Percentiles rank a stretch among this genome's conserved stretches.
These are phyloP conservation scores for Clarias fuscus DNA, from an alignment of 2,797 vertebrate genomes.

Conservation along the genomic window DNA sequence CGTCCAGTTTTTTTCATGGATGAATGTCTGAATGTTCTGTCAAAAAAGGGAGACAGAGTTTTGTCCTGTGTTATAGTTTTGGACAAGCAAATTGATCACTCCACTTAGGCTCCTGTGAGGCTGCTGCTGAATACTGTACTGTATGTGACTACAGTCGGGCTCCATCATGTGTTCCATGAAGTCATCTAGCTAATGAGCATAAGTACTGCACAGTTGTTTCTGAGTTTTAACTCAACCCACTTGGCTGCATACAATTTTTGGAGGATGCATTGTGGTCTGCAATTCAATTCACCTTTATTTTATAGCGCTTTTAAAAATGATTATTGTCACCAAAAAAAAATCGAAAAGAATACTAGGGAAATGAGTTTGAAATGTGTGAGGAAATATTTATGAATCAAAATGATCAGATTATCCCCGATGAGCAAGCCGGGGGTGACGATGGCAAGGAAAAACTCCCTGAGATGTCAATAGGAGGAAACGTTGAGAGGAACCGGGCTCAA, in stretches of 20 bases:
- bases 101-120: conserved; percentile 13
- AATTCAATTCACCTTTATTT: too few species aligned
- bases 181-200: conserved; percentile 32
- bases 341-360: too few species aligned
- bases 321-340: too few species aligned
- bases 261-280: not conserved
- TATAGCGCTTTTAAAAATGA: too few species aligned
- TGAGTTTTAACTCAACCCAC: not conserved
- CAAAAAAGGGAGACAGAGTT: not conserved
- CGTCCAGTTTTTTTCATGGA: conserved; percentile 15
- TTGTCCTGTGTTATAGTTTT: not conserved
- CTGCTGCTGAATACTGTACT: not conserved
- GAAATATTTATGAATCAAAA: too few species aligned
- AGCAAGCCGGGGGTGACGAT: too few species aligned
- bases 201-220: not conserved
- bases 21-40: not conserved
- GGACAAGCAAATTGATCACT: not conserved
- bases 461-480: too few species aligned
- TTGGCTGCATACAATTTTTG: conserved; percentile 1
- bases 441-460: too few species aligned
- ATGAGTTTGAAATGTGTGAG: too few species aligned
- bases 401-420: too few species aligned
- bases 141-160: conserved; percentile 16
- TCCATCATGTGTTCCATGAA: conserved; percentile 32
- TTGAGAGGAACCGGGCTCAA: too few species aligned